Percentiles rank a stretch among this genome's conserved stretches.
phyloP scores from a whole-genome alignment of 2,797 vertebrate genomes.

The Spinibarbus caldwelli region DNA sequence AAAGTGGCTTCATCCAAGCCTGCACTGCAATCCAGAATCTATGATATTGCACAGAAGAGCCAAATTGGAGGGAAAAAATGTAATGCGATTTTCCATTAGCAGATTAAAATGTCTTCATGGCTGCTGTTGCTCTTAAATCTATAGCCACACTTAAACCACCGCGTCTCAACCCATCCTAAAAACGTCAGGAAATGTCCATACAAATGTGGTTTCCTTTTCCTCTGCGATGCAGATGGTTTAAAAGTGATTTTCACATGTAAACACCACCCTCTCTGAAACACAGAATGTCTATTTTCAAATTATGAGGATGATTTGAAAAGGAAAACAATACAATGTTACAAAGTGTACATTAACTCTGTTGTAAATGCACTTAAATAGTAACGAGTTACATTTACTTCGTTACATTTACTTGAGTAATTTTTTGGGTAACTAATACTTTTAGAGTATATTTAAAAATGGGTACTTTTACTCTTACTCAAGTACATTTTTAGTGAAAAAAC shows the following conservation, averaged over 20 bases:
- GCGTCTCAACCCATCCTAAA: slow-evolving; percentile 54
- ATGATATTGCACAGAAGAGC: slow-evolving; percentile 54
- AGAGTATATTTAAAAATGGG: no score
- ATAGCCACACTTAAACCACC: slow-evolving; percentile 51
- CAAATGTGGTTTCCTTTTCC: background rate
- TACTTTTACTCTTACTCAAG: no score
- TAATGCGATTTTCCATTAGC: slow-evolving; percentile 69
- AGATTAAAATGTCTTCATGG: slow-evolving; percentile 68
- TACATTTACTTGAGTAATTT: no score
- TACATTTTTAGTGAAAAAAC: no score
- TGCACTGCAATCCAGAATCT: slow-evolving; percentile 40
- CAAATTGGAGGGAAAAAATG: slow-evolving; percentile 57
- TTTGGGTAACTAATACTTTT: no score
- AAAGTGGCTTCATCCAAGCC: slow-evolving; percentile 46
- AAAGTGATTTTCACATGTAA: background rate
- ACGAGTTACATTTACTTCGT: no score
- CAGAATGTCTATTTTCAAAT: background rate
- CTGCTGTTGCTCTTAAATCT: slow-evolving; percentile 62
- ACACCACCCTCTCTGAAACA: background rate
- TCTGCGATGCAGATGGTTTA: background rate
- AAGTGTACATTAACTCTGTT: background rate
- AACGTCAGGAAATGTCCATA: slow-evolving; percentile 53
- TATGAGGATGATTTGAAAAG: background rate
- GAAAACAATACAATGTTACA: background rate
- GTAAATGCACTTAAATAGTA: background rate